phyloP scores from a whole-genome alignment of 2,797 vertebrate species.

The Malacoraja senta region DNA sequence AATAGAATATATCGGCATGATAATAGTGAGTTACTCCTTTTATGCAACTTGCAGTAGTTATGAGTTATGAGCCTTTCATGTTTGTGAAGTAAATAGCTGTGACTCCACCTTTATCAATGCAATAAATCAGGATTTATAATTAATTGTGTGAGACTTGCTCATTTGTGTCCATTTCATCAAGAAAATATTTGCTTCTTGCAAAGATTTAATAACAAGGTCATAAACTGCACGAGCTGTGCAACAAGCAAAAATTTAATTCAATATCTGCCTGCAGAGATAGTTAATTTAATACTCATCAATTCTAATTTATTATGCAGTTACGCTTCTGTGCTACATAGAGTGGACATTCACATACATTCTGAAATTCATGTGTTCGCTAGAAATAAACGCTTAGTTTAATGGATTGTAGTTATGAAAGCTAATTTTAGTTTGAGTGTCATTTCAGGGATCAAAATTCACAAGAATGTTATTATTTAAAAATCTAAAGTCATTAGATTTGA shows the following conservation, averaged over 20 bases:
- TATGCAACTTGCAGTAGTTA: not conserved
- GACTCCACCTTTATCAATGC: not conserved
- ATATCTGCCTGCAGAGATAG: slow-evolving; percentile 23
- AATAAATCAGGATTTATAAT: slow-evolving; percentile 32
- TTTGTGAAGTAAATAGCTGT: not conserved
- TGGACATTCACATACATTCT: not conserved
- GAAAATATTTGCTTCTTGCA: slow-evolving; percentile 32
- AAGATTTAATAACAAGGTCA: slow-evolving; percentile 33
- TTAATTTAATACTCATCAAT: slow-evolving; percentile 33
- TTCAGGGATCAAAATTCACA: not conserved
- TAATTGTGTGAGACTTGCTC: slow-evolving; percentile 16
- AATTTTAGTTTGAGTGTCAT: not conserved
- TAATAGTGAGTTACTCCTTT: not conserved
- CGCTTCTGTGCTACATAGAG: not conserved
- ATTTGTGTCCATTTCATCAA: slow-evolving; percentile 34
- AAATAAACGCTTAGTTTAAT: not conserved
- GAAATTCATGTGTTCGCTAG: not conserved
- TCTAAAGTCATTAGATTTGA: not conserved
- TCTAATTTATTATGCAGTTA: slow-evolving; percentile 27
- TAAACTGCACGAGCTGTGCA: not conserved
- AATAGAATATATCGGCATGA: not conserved
- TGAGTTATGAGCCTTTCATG: not conserved
- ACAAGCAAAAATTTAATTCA: slow-evolving; percentile 27
- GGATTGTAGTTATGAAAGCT: not conserved
- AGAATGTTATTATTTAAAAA: not conserved